These are phyloP conservation scores for Drosophila quinaria DNA, from an alignment of 2,888 invertebrate genomes.

Conservation along the genomic window DNA sequence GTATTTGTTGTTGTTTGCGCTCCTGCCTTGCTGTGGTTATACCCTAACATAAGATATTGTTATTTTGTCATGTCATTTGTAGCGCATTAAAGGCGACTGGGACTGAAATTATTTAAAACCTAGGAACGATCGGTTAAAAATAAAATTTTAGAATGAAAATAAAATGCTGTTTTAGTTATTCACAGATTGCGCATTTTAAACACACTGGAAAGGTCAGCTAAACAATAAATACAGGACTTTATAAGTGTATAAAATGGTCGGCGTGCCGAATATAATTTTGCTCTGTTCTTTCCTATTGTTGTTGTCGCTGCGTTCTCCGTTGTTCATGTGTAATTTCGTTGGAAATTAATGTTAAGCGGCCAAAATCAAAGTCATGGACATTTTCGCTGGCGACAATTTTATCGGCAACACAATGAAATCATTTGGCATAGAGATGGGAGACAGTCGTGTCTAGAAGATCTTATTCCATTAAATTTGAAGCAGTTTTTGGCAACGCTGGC, in stretches of 20 bases:
- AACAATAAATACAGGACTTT: not conserved
- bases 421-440: slow-evolving; percentile 44
- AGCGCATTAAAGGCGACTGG: not conserved
- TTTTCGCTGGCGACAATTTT: slow-evolving; percentile 84
- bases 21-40: slow-evolving; percentile 33
- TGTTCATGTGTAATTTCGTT: slow-evolving; percentile 71
- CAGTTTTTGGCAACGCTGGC: slow-evolving; percentile 63
- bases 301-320: slow-evolving; percentile 28
- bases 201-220: not conserved
- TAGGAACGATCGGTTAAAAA: not conserved
- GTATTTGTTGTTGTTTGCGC: slow-evolving; percentile 25
- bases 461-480: not conserved
- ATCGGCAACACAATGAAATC: slow-evolving; percentile 82
- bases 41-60: not conserved
- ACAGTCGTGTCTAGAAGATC: slow-evolving; percentile 6
- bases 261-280: not conserved
- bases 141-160: not conserved
- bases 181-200: not conserved
- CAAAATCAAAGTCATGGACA: slow-evolving; percentile 81
- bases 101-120: too few relatives aligned
- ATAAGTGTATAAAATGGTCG: not conserved
- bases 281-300: slow-evolving; percentile 19
- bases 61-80: not conserved
- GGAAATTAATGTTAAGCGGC: slow-evolving; percentile 82
- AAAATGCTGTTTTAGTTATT: too few relatives aligned